These are phyloP conservation scores for Triplophysa yarkandensis DNA, from an alignment of 2,797 vertebrate species.

Conservation along the genomic window DNA sequence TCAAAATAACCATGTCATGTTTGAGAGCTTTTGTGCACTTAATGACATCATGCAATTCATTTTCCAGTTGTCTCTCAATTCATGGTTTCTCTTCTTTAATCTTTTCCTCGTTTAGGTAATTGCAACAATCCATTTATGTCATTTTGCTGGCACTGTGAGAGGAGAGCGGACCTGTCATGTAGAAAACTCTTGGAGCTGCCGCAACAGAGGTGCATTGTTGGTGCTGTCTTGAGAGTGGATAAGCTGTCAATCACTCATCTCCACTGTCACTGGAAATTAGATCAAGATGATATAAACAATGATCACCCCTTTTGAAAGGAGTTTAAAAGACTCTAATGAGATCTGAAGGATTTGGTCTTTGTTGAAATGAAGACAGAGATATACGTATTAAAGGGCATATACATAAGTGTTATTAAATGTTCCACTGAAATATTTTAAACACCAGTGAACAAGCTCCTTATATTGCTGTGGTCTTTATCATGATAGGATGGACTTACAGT, in stretches of 20 bases:
- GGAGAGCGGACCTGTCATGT: slow-evolving; percentile 37
- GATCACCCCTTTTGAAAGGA: not conserved
- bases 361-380: not conserved
- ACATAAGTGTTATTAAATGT: slow-evolving; percentile 27
- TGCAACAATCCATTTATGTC: slow-evolving; percentile 38
- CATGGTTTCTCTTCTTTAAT: not conserved
- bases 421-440: slow-evolving; percentile 4
- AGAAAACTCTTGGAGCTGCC: slow-evolving; percentile 25
- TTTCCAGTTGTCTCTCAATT: not conserved
- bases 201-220: slow-evolving; percentile 32
- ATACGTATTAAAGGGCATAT: not conserved
- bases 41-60: not conserved
- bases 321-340: not conserved
- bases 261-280: slow-evolving; percentile 32
- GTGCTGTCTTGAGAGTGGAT: slow-evolving; percentile 27
- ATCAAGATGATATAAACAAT: slow-evolving; percentile 20
- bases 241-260: slow-evolving; percentile 45
- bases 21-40: not conserved
- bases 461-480: slow-evolving; percentile 13
- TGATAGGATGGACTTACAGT: slow-evolving; percentile 16
- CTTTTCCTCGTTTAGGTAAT: slow-evolving; percentile 33
- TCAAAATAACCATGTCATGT: too few species aligned
- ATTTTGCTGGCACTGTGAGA: slow-evolving; percentile 50
- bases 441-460: slow-evolving; percentile 2
- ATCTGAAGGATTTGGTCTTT: not conserved